Evolutionary conservation across 2,888 invertebrate genomes (phyloP), one percentile per base, ranked within the genome.

Genomic region (Lobophora halterata): DNA sequence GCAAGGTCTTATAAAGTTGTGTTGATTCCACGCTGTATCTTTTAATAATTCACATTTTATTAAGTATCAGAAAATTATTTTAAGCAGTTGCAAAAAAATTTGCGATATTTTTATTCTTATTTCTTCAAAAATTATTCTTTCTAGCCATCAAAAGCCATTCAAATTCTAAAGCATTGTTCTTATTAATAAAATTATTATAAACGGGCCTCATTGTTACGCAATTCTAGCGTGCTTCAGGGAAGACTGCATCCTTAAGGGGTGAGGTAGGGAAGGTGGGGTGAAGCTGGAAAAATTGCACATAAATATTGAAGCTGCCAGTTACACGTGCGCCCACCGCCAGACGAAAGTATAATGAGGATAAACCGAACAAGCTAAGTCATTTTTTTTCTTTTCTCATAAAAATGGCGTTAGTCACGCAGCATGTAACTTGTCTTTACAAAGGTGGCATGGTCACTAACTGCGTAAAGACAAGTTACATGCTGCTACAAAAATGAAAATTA

Each of bases 231-330:
- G 54, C 58, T 67, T 65, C 60, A 54, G 55, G 63, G 61, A n/a
- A n/a, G 65, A 71, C 71, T 85, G 85, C 86, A 86, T 85, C 85
- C 83, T 86, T 83, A 81, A 80, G 78, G 76, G 71, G 58, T 67
- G 58, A 42, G 50, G 41, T 50, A 52, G 54, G 52, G 43, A n/a
- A 60, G 52, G 31, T 36, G 45, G 47, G 34, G 49, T 37, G 66
- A 64, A 61, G 74, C 70, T 75, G 85, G 85, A 86, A 87, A 87
- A 87, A 87, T 87, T 87, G 85, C 83, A 82, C 87, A 86, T 87
- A 87, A 87, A 87, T 87, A 87, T 87, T 87, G 87, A 83, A 87
- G 87, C 86, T 85, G 87, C 87, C 87, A 87, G 82, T 85, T 87
- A 86, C 87, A 87, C 86, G 87, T 87, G 87, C 82, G 83, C 80